Conservation (phyloP, 2,797 vertebrate genomes). For the Decapterus maruadsi region DNA sequence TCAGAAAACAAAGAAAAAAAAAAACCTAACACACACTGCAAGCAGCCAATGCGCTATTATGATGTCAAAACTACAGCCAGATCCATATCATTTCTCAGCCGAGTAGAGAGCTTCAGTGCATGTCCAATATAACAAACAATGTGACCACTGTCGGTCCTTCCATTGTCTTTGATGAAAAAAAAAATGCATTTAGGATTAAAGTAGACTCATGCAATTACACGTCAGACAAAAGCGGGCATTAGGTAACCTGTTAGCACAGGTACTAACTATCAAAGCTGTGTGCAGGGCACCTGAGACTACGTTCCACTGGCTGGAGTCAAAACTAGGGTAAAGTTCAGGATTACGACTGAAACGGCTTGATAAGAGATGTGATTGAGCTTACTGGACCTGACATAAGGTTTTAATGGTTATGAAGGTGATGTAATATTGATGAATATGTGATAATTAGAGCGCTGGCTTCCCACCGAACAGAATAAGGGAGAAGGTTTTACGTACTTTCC, state of each 20-base stretch:
- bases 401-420: conserved; percentile 55
- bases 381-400: conserved; percentile 37
- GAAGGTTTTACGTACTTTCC: conserved; percentile 45
- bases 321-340: conserved; percentile 46
- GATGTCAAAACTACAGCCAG: conserved; percentile 86
- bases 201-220: conserved; percentile 51
- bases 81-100: conserved; percentile 75
- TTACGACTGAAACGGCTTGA: conserved; percentile 32
- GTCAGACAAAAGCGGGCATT: conserved; percentile 80
- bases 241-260: conserved; percentile 76
- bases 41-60: conserved; percentile 84
- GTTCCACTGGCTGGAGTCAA: conserved; percentile 54
- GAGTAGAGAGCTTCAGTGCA: conserved; percentile 74
- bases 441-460: conserved; percentile 48
- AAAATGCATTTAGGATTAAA: conserved; percentile 58
- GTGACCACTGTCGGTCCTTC: conserved; percentile 45
- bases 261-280: conserved; percentile 62
- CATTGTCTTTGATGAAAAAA: conserved; percentile 34
- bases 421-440: conserved; percentile 57
- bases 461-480: conserved; percentile 41
- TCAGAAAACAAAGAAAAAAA: conserved; percentile 62
- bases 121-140: conserved; percentile 63
- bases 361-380: conserved; percentile 37
- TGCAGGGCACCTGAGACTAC: conserved; percentile 54
- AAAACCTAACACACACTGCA: conserved; percentile 71